These are phyloP conservation scores for Hemithea aestivaria DNA, from an alignment of 2,888 invertebrate genomes.

Conservation along the genomic window DNA sequence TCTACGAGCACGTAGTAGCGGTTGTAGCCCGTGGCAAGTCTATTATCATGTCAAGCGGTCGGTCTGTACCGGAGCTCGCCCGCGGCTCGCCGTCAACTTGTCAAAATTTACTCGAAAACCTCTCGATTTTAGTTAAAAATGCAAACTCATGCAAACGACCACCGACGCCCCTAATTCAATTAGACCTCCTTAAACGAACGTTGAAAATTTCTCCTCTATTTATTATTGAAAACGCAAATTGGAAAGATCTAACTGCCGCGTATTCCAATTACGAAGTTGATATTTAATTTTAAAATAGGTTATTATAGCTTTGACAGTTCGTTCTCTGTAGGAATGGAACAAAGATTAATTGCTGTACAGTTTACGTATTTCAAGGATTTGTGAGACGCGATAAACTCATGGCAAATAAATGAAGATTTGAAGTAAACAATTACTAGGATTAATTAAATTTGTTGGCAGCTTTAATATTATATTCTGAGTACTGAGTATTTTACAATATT, in stretches of 20 bases:
- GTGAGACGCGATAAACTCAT: constrained; percentile 11
- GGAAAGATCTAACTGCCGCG: constrained; percentile 57
- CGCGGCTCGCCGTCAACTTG: constrained; percentile 47
- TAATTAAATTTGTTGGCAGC: neutral
- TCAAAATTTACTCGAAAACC: constrained; percentile 57
- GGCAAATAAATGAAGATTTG: constrained; percentile 9
- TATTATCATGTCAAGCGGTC: neutral
- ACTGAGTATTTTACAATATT: too few species aligned
- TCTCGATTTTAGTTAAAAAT: constrained; percentile 69
- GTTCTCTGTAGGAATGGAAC: constrained; percentile 24
- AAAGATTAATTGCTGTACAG: constrained; percentile 23
- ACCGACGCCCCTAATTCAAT: constrained; percentile 66
- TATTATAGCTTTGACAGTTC: constrained; percentile 26
- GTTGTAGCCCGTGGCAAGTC: too few species aligned
- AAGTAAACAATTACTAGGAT: constrained; percentile 12
- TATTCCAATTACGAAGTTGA: constrained; percentile 55
- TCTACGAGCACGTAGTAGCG: too few species aligned
- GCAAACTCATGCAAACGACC: constrained; percentile 77
- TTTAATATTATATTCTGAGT: too few species aligned
- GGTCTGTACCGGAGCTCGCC: constrained; percentile 25
- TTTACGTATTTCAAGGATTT: constrained; percentile 18
- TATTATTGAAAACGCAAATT: constrained; percentile 62
- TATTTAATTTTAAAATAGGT: constrained; percentile 45
- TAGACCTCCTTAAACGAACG: constrained; percentile 63
- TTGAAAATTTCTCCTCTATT: constrained; percentile 53